These are phyloP conservation scores for Gobio occitaniae DNA, from an alignment of 2,797 vertebrate species.

Conservation along the genomic window DNA sequence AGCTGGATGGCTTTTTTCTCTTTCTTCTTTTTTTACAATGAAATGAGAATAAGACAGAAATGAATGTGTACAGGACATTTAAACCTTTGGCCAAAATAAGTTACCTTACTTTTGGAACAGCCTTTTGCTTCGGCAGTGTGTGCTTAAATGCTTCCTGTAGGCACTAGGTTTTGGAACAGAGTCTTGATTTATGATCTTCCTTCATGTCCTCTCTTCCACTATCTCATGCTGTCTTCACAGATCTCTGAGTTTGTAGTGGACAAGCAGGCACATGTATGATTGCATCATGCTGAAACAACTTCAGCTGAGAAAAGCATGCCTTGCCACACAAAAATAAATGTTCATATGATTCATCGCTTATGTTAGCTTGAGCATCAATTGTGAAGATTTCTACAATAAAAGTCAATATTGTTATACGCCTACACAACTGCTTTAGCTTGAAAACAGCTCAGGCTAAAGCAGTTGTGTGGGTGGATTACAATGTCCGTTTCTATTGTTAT, in stretches of 20 bases:
- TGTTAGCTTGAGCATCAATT: slow-evolving; percentile 28
- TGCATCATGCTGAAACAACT: background rate
- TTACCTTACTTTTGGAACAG: background rate
- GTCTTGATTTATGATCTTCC: background rate
- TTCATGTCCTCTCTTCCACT: background rate
- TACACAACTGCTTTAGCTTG: slow-evolving; percentile 23
- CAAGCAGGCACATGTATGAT: background rate
- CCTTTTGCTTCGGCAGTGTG: background rate
- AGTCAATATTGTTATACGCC: slow-evolving; percentile 2
- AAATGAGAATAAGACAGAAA: background rate
- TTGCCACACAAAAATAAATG: background rate
- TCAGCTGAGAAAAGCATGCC: background rate
- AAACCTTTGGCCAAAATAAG: background rate
- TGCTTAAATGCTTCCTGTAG: background rate
- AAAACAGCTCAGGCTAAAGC: slow-evolving; percentile 19
- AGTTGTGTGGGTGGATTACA: background rate
- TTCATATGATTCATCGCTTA: slow-evolving; percentile 12
- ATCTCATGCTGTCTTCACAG: background rate
- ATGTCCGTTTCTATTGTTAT: background rate
- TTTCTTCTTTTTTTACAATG: background rate
- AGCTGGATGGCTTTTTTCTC: background rate
- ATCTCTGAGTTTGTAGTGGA: background rate
- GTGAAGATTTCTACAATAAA: background rate
- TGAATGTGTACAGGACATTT: background rate
- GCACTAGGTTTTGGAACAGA: background rate